A percentile compares a stretch with the other conserved stretches of the same genome.
These are phyloP conservation scores for Drosophila birchii DNA, from an alignment of 2,888 invertebrate genomes.

Conservation along the genomic window DNA sequence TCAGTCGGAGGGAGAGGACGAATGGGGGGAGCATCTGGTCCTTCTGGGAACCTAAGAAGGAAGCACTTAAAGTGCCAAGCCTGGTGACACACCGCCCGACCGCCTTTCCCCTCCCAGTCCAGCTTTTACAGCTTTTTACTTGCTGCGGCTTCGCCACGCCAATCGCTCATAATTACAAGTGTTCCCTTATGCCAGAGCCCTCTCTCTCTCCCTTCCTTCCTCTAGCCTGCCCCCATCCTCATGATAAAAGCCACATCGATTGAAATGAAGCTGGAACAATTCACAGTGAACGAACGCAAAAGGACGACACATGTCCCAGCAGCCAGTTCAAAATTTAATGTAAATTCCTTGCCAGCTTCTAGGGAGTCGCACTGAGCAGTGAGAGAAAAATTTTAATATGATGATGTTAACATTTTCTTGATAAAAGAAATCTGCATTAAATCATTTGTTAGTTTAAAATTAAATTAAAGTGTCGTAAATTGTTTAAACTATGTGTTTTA, in stretches of 20 bases:
- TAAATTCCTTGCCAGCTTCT: slow-evolving; percentile 14
- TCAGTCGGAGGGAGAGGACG: background rate
- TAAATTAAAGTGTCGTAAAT: too few species aligned
- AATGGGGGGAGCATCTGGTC: background rate
- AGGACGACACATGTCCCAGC: slow-evolving; percentile 31
- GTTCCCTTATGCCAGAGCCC: background rate
- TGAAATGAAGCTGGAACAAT: slow-evolving; percentile 23
- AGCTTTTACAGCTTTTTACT: slow-evolving; percentile 10
- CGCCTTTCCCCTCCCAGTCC: background rate
- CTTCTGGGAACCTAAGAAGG: slow-evolving; percentile 21
- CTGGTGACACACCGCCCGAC: slow-evolving; percentile 42
- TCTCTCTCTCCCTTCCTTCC: background rate
- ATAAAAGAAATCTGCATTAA: background rate
- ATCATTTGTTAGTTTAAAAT: too few species aligned
- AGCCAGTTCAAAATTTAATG: slow-evolving; percentile 18
- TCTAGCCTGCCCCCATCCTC: background rate
- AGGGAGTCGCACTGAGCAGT: background rate
- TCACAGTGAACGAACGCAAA: background rate
- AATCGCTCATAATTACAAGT: slow-evolving; percentile 62
- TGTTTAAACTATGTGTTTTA: too few species aligned
- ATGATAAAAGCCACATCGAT: slow-evolving; percentile 33
- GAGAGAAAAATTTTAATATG: background rate
- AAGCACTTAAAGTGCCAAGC: slow-evolving; percentile 75
- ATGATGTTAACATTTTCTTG: background rate
- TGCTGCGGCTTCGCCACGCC: slow-evolving; percentile 33